Evolutionary conservation across 1,140 invertebrate species (phyloP), one percentile per base, ranked within the genome.

Genomic region (Oryctes rhinoceros): DNA sequence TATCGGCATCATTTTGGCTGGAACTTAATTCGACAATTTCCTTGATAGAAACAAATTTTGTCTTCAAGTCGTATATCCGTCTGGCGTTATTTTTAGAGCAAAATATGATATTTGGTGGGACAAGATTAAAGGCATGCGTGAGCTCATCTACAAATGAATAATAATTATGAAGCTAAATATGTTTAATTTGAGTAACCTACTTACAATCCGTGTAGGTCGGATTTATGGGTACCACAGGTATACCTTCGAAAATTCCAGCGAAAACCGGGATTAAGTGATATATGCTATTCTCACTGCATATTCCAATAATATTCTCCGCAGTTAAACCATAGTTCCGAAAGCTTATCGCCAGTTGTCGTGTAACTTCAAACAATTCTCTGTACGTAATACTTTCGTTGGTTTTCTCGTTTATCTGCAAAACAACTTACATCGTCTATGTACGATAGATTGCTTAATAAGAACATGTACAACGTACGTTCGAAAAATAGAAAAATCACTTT

Each of bases 271-370:
- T 65, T 5, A 90, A 86, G 81, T 88, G 92, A 80, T 91, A 87
- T 0, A 90, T 78, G 78, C 88, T 87, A 83, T 92, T 93, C 82
- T 92, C 91, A 80, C 89, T 89, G 75, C 88, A 89, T 78, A 92
- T 84, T 0, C 86, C 88, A 10, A 93, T 84, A 62, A 89, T 79
- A 30, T 81, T 78, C 78, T 80, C 53, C 59, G 71, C 67, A 4
- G n/a, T 48, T 24, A 80, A 83, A 4, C 82, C 81, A 47, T 71
- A 78, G 11, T 39, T 49, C 53, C 78, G 39, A 0, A 85, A 39
- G 47, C 75, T 79, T 77, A 81, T 53, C 0, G 84, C 84, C 15
- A 84, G 71, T 13, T 79, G 76, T 30, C 81, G 80, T 10, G 78
- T 59, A 49, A 81, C 30, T 78, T 80, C 65, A 24, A 83, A 65